phyloP scores from a whole-genome alignment of 2,888 invertebrate species.

The Eupeodes luniger region DNA sequence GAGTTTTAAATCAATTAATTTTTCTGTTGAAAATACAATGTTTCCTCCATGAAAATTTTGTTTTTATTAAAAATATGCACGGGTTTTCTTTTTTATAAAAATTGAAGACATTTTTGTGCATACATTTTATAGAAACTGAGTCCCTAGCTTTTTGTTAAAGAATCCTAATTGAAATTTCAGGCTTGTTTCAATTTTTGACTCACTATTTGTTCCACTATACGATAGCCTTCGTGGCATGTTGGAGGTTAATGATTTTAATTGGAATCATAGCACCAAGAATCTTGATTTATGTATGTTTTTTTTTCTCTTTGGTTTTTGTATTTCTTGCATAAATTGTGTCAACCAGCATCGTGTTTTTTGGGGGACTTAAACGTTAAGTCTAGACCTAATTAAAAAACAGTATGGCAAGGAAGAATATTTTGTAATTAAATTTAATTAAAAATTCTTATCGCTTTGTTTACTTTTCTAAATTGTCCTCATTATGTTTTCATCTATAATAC shows the following conservation, averaged over 20 bases:
- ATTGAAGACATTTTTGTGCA: not conserved
- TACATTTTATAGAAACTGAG: not conserved
- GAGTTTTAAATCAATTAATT: too few species aligned
- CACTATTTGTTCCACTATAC: not conserved
- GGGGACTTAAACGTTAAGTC: conserved; percentile 18
- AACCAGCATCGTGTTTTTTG: conserved; percentile 20
- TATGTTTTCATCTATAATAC: not conserved
- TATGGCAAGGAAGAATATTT: not conserved
- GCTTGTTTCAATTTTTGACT: too few species aligned
- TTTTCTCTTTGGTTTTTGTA: not conserved
- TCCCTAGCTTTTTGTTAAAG: too few species aligned
- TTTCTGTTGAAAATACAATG: too few species aligned
- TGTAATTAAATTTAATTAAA: conserved; percentile 36
- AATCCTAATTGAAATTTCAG: too few species aligned
- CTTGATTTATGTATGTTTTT: conserved; percentile 20
- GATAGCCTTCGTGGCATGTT: not conserved
- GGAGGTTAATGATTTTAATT: conserved; percentile 49
- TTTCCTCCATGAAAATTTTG: too few species aligned
- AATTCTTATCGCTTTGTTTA: not conserved
- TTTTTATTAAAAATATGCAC: too few species aligned
- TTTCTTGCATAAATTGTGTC: conserved; percentile 13
- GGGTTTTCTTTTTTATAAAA: not conserved
- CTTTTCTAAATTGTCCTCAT: not conserved
- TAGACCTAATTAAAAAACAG: conserved; percentile 27
- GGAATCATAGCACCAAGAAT: conserved; percentile 17